Evolutionary conservation across 2,888 invertebrate genomes (phyloP), one percentile per base, ranked within the genome.

Genomic region (Leptinotarsa rubiginosa): DNA sequence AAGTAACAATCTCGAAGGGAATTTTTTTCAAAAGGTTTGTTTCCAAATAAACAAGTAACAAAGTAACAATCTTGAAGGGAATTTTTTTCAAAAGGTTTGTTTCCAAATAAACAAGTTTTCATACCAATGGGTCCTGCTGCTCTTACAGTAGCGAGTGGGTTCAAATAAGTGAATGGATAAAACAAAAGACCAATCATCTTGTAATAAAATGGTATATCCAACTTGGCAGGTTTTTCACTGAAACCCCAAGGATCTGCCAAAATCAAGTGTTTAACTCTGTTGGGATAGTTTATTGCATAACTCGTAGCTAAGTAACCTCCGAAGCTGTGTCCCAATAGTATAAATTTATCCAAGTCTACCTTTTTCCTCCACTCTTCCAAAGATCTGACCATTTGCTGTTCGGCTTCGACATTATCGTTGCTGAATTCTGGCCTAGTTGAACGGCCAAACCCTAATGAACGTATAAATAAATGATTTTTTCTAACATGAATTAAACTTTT

Each of bases 341-440:
- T 92, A 89, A 98, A 94, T 87, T 94, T 92, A 0, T 94, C 91
- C 22, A 99, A 89, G 81, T 95, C 93, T 90, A 97, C 93, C 86
- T 95, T 93, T 73, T 94, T 91, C 50, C 98, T 90, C 98, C 98
- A 98, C 87, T 96, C 95, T 88, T 99, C 98, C 3, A 98, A 93
- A 0, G 97, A 94, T 82, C 93, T 92, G n/a, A 98, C 95, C 89
- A 97, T 93, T 85, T 97, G 96, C 70, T 92, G 91, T 85, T 98
- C 98, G 47, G 94, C 95, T 83, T 94, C 91, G 50, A 91, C 84
- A 0, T 95, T 92, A 85, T 97, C 94, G 0, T 88, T 90, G 72
- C 94, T 92, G 87, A 98, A 98, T 78, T 89, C 88, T 0, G 97
- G 96, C 50, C 98, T 91, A 10, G 97, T 96, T 82, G 98, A 98